A percentile compares a stretch with the other conserved stretches of the same genome.
Conservation (phyloP, 2,113 vertebrate genomes). For the Scophthalmus maximus region DNA sequence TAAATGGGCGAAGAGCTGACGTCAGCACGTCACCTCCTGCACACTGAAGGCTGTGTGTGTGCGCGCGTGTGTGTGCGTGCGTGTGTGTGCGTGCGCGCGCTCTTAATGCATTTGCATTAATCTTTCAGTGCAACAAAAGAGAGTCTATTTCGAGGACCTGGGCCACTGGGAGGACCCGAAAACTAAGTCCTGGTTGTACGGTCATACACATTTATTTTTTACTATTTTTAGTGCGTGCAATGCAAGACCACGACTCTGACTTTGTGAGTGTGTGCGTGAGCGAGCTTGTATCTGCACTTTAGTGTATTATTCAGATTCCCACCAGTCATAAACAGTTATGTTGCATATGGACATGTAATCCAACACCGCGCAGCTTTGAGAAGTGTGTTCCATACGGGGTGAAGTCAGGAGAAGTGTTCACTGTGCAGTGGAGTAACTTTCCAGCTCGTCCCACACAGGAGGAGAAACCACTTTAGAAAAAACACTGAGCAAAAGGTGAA, state of each 20-base stretch:
- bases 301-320: background rate
- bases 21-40: no score
- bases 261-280: background rate
- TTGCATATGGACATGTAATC: background rate
- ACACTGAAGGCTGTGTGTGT: no score
- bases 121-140: slow-evolving; percentile 22
- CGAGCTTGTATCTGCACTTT: background rate
- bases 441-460: background rate
- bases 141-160: slow-evolving; percentile 15
- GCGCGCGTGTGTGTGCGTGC: no score
- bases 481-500: background rate
- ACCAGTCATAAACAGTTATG: background rate
- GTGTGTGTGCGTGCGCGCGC: background rate
- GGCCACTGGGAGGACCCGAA: background rate
- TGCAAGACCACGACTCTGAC: background rate
- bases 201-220: no score
- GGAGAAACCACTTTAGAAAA: background rate
- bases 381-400: no score
- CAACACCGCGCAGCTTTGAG: no score
- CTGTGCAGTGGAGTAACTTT: no score
- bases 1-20: no score
- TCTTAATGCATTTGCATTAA: slow-evolving; percentile 15
- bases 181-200: background rate
- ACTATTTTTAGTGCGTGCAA: background rate
- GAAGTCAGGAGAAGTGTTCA: background rate